Base-by-base conservation (phyloP, 1,140 invertebrate species). In the Xylocopa sonorina region DNA sequence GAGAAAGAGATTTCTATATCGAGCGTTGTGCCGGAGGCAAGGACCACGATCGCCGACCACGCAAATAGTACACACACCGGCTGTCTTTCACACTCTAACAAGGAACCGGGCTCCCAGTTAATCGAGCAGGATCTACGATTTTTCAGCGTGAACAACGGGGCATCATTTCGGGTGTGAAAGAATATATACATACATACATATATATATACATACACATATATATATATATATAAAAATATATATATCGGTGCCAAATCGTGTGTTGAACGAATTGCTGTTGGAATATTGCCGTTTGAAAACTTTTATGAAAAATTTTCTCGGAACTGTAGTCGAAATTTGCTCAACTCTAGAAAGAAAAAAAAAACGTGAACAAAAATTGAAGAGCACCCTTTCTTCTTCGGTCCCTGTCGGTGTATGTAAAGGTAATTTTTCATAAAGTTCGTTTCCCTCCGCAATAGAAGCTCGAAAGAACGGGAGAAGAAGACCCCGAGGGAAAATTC, bases 31-130 rank as follows among this genome's bases (percentile, higher is more conserved):
- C 58, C 82, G 55, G 78, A 55, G 82, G 71, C 83, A 78, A 81
- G 69, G 58, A 24, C 55, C 16, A 34, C 34, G 80, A 81, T 71
- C 75, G 84, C 83, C 83, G 74, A 82, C 75, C 80, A 85, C 83
- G 76, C 81, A 86, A 86, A 86, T 87, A 82, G 86, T 89, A 89
- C 88, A 89, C 88, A 90, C 85, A 89, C 90, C 90, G 87, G 89
- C 90, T 92, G 91, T 91, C 90, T 91, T 92, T 92, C 90, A 90
- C 87, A 91, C 88, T 90, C 83, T 87, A 86, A 86, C 86, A 86
- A 87, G 80, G 76, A 87, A 89, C 87, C 88, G 90, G 89, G 90
- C 88, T 91, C 87, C 87, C 89, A 86, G 84, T 58, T 76, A 71
- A 55, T 84, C 62, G 27, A 48, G 34, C 64, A 55, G 34, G n/a